Base-by-base conservation (phyloP, 2,888 invertebrate species). In the Cynaeus angustus region DNA sequence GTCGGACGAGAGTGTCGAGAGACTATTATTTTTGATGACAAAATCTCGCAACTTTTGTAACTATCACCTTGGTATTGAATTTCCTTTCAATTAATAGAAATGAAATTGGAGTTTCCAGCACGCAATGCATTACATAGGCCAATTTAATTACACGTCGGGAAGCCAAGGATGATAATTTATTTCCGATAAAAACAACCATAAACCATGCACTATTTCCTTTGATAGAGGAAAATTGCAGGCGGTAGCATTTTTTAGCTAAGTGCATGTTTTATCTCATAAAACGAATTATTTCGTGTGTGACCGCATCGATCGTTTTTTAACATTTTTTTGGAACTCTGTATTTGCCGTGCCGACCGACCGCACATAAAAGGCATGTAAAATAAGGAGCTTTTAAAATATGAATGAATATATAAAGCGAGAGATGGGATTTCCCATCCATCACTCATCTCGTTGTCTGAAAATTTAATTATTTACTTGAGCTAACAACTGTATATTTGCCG, bases 11-110 rank as follows among this genome's bases (percentile, higher is more conserved):
- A 55, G 16, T 55, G 55, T 41, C 14, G 38, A 55, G 38, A 55
- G 55, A 37, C 55, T 55, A 55, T 55, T 55, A 55, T 55, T 55
- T 55, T 55, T 55, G 38, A 55, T 56, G 56, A 28, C 41, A 14
- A 56, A 56, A 56, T 56, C 26, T 43, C n/a, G 37, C 33, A 56
- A 56, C 56, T 56, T 21, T 55, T 55, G n/a, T 30, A 5, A 53
- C 12, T 41, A 14, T 14, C 2, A 53, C 33, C 12, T 33, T 37
- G 16, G 16, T 33, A 55, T 38, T 55, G 55, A 46, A 46, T 46
- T 46, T 13, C 13, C 46, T 46, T 16, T 46, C 13, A 46, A 46
- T 46, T 46, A 46, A 46, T 12, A 46, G 13, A 46, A 46, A 53
- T 53, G 30, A 52, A 30, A 52, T 52, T 52, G 26, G 46, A 46